Conservation (phyloP, 2,888 invertebrate species). For the Lepidocyrtinus sp. region DNA sequence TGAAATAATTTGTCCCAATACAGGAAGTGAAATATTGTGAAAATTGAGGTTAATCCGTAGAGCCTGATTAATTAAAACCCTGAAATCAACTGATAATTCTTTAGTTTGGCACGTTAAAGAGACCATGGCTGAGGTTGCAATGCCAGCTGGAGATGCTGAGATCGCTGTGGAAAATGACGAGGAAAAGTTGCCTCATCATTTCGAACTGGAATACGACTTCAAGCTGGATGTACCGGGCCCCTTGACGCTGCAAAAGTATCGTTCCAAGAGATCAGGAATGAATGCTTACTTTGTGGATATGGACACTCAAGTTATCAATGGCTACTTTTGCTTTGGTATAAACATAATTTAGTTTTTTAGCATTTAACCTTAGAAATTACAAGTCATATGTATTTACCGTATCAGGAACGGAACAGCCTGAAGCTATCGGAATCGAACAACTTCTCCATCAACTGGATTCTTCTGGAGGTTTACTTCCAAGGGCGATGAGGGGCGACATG, state of each 20-base stretch:
- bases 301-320: conserved; percentile 90
- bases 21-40: too few relatives aligned
- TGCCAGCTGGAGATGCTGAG: background rate
- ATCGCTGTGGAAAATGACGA: background rate
- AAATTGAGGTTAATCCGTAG: too few relatives aligned
- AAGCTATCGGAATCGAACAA: conserved; percentile 65
- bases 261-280: conserved; percentile 85
- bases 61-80: too few relatives aligned
- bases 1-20: too few relatives aligned
- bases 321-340: conserved; percentile 88
- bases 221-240: conserved; percentile 74
- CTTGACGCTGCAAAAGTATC: conserved; percentile 86
- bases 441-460: conserved; percentile 68
- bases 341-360: background rate
- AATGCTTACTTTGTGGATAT: conserved; percentile 88
- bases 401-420: conserved; percentile 69
- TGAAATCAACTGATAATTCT: too few relatives aligned
- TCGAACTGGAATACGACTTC: conserved; percentile 77
- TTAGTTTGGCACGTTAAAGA: too few relatives aligned
- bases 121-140: conserved; percentile 31
- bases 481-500: conserved; percentile 66
- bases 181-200: conserved; percentile 70
- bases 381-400: too few relatives aligned
- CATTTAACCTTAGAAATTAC: background rate
- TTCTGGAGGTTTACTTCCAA: conserved; percentile 66